Evolutionary conservation across 2,888 invertebrate species (phyloP).

Genomic region (Baronia brevicornis): DNA sequence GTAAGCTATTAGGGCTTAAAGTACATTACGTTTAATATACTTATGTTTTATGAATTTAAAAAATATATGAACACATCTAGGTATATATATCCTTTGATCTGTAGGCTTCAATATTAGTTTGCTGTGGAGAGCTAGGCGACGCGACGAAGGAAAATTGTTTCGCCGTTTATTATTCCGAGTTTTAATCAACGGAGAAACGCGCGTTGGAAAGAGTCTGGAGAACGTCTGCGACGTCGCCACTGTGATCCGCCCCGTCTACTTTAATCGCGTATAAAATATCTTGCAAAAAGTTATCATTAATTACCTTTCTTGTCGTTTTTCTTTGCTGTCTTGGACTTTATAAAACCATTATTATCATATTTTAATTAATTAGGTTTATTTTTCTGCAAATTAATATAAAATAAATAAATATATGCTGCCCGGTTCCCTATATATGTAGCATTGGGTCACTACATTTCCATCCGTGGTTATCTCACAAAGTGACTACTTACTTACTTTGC

Average conservation of each 20-base stretch:
- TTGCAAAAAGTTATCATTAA: constrained; percentile 37
- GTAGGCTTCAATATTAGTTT: constrained; percentile 56
- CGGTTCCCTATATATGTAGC: too few relatives aligned
- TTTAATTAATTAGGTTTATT: not conserved
- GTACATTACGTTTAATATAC: too few relatives aligned
- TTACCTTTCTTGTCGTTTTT: constrained; percentile 18
- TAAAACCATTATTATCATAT: not conserved
- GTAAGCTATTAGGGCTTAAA: too few relatives aligned
- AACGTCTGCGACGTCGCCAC: constrained; percentile 40
- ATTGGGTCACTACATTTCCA: too few relatives aligned
- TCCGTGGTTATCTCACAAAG: too few relatives aligned
- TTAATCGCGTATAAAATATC: constrained; percentile 53
- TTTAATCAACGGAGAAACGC: constrained; percentile 66
- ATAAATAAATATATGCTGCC: too few relatives aligned
- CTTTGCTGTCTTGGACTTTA: constrained; percentile 19
- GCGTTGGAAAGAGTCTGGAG: constrained; percentile 41
- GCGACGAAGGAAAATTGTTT: constrained; percentile 57
- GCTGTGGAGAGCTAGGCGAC: constrained; percentile 36
- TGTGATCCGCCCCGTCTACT: constrained; percentile 37
- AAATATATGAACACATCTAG: constrained; percentile 29
- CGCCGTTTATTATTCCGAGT: constrained; percentile 66
- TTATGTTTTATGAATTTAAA: constrained; percentile 23
- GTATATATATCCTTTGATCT: too few relatives aligned
- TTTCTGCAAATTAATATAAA: too few relatives aligned
- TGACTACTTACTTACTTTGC: too few relatives aligned